These are phyloP conservation scores for Tribolium madens DNA, from an alignment of 1,140 invertebrate genomes.

Conservation along the genomic window DNA sequence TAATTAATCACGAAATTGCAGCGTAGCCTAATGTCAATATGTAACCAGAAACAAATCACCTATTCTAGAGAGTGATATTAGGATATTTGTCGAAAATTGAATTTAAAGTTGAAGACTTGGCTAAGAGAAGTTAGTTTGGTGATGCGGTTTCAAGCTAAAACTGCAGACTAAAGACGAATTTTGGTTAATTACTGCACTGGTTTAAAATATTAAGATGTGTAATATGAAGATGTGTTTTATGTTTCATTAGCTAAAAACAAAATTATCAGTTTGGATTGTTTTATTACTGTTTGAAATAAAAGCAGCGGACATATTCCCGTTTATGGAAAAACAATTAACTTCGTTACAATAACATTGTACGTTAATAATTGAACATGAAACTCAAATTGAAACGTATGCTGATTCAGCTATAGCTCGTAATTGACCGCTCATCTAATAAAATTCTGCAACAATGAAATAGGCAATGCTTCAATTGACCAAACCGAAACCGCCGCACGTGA, in stretches of 20 bases:
- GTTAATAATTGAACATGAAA: constrained; percentile 38
- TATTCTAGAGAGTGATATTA: not conserved
- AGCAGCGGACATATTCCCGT: constrained; percentile 31
- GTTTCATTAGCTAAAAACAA: not conserved
- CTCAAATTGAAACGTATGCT: constrained; percentile 38
- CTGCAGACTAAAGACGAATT: not conserved
- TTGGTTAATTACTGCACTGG: not conserved
- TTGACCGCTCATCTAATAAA: constrained; percentile 37
- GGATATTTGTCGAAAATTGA: not conserved
- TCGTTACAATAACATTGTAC: constrained; percentile 37
- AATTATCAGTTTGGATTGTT: constrained; percentile 10
- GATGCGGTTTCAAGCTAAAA: not conserved
- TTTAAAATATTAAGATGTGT: not conserved
- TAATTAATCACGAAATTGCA: not conserved
- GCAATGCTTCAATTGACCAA: constrained; percentile 38
- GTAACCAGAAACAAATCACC: not conserved
- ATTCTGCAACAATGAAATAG: constrained; percentile 37
- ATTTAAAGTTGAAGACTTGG: not conserved
- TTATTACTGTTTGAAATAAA: constrained; percentile 21
- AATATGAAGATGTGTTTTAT: not conserved
- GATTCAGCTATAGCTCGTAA: constrained; percentile 37
- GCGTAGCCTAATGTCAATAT: not conserved
- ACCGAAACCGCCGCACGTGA: constrained; percentile 30
- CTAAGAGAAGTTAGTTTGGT: not conserved
- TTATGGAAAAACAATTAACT: constrained; percentile 38